A percentile compares a stretch with the other conserved stretches of the same genome.
phyloP scores from a whole-genome alignment of 2,888 invertebrate species.

The Drosophila koepferae region DNA sequence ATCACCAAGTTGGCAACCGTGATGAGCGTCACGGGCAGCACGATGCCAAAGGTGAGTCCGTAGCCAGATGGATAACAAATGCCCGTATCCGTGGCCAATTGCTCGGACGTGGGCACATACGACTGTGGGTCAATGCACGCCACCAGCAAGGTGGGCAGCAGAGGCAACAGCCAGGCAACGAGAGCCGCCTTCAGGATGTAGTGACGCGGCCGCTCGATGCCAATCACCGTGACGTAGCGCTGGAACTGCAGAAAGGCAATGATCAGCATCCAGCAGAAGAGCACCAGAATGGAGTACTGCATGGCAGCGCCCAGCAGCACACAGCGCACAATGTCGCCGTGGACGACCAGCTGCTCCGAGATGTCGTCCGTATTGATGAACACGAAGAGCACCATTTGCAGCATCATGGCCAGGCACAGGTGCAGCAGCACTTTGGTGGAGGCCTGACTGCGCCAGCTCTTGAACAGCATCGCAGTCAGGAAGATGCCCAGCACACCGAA shows the following conservation, averaged over 20 bases:
- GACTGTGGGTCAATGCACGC: slow-evolving; percentile 85
- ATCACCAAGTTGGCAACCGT: slow-evolving; percentile 87
- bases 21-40: slow-evolving; percentile 87
- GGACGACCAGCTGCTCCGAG: slow-evolving; percentile 67
- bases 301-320: slow-evolving; percentile 87
- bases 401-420: slow-evolving; percentile 87
- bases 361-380: slow-evolving; percentile 75
- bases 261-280: slow-evolving; percentile 91
- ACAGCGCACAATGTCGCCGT: slow-evolving; percentile 83
- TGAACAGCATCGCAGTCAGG: slow-evolving; percentile 87
- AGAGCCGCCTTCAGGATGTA: slow-evolving; percentile 88
- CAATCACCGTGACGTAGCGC: slow-evolving; percentile 89
- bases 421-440: slow-evolving; percentile 89
- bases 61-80: slow-evolving; percentile 87
- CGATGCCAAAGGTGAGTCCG: slow-evolving; percentile 86
- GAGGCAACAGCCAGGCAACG: slow-evolving; percentile 88
- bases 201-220: slow-evolving; percentile 86
- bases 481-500: slow-evolving; percentile 87
- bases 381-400: slow-evolving; percentile 86
- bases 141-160: slow-evolving; percentile 86
- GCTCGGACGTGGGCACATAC: slow-evolving; percentile 84
- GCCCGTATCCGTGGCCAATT: slow-evolving; percentile 63
- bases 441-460: slow-evolving; percentile 88
- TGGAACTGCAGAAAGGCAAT: slow-evolving; percentile 89
- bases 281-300: slow-evolving; percentile 89